A percentile compares a stretch with the other conserved stretches of the same genome.
These are phyloP conservation scores for human DNA, from an alignment of 2,113 vertebrate species.

Conservation along the genomic window DNA sequence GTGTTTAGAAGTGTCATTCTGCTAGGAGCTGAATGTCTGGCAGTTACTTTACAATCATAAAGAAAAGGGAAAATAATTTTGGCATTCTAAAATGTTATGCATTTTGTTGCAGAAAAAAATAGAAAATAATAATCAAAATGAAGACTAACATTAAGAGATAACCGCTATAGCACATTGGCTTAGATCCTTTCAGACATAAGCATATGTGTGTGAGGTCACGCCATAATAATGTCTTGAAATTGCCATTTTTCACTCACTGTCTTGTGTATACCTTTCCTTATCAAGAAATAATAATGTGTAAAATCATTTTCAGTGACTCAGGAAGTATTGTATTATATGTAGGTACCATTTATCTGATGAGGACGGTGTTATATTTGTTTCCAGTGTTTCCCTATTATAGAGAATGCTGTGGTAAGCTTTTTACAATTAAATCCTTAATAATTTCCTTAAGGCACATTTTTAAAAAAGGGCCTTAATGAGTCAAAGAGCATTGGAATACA, in stretches of 20 bases:
- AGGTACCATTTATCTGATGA: not conserved
- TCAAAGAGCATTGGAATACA: not conserved
- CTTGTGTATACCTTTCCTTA: not conserved
- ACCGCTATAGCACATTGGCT: not conserved
- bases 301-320: not conserved
- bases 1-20: not conserved
- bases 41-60: not conserved
- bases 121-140: not conserved
- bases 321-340: not conserved
- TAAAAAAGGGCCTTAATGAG: not conserved
- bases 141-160: not conserved
- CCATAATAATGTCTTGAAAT: not conserved
- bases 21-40: not conserved
- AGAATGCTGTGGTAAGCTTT: not conserved
- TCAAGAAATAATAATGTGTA: not conserved
- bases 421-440: conserved; percentile 17
- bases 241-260: not conserved
- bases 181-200: not conserved
- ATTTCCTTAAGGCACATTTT: not conserved
- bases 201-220: not conserved
- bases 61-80: conserved; percentile 8
- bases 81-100: not conserved
- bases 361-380: not conserved
- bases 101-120: not conserved
- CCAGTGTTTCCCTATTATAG: not conserved